Conservation (phyloP, 2,113 vertebrate genomes). For the Thamnaconus septentrionalis region DNA sequence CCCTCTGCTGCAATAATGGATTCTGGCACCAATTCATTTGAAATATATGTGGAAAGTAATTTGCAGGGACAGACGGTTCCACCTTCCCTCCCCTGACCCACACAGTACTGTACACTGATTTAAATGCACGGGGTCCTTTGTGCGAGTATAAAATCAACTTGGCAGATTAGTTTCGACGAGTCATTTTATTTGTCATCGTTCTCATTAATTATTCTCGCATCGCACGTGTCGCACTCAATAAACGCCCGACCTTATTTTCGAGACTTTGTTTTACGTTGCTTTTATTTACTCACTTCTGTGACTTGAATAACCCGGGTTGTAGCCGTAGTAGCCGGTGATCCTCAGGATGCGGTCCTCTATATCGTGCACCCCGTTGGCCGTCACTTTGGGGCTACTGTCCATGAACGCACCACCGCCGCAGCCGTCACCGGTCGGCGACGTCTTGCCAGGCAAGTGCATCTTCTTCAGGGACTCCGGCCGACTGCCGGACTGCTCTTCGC, state of each 20-base stretch:
- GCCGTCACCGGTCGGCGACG: constrained; percentile 61
- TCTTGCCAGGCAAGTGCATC: constrained; percentile 68
- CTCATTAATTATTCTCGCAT: no score
- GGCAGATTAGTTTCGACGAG: neutral
- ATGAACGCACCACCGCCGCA: constrained; percentile 21
- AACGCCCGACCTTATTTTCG: no score
- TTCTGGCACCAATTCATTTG: neutral
- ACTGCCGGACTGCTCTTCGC: constrained; percentile 65
- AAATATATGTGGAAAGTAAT: constrained; percentile 11
- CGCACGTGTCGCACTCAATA: no score
- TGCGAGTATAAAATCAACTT: neutral
- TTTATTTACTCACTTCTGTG: constrained; percentile 88
- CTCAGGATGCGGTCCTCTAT: constrained; percentile 96
- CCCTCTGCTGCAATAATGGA: neutral
- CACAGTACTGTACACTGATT: no score
- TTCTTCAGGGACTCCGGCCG: constrained; percentile 68
- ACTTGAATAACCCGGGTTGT: constrained; percentile 95
- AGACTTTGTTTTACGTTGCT: constrained; percentile 9
- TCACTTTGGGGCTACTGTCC: constrained; percentile 79
- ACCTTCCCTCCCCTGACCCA: neutral
- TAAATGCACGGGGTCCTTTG: neutral
- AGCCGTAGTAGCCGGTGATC: constrained; percentile 98
- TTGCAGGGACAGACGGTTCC: neutral
- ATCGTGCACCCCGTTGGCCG: constrained; percentile 93
- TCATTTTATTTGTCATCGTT: neutral